phyloP scores from a whole-genome alignment of 1,140 invertebrate genomes.

The Coptotermes formosanus region DNA sequence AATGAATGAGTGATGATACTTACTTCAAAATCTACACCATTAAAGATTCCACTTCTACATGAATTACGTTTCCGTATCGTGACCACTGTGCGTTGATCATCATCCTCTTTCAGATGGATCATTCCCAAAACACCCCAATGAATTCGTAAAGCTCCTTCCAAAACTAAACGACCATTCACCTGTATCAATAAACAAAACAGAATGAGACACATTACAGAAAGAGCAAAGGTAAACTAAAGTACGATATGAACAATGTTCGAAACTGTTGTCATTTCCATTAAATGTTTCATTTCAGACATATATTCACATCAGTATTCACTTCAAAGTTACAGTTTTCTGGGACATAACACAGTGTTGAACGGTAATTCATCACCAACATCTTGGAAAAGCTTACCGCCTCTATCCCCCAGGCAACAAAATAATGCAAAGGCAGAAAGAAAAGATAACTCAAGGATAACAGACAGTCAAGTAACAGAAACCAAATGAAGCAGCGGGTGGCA shows the following conservation, averaged over 20 bases:
- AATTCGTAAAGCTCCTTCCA: conserved; percentile 77
- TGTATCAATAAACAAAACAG: conserved; percentile 38
- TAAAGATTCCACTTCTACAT: conserved; percentile 50
- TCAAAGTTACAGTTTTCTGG: no score
- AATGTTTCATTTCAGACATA: no score
- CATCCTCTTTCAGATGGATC: conserved; percentile 84
- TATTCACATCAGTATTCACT: no score
- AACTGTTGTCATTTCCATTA: background rate
- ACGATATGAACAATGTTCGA: background rate
- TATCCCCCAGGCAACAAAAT: no score
- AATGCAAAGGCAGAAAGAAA: no score
- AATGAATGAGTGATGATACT: background rate
- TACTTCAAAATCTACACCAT: conserved; percentile 29
- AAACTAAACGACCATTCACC: conserved; percentile 73
- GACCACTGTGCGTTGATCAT: conserved; percentile 75
- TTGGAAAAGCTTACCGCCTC: no score
- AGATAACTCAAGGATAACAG: no score
- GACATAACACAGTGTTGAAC: no score
- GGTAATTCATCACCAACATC: no score
- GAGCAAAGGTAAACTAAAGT: background rate
- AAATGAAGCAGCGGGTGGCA: no score
- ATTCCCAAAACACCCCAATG: conserved; percentile 83
- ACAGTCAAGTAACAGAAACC: no score
- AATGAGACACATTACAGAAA: background rate
- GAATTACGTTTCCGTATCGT: conserved; percentile 69